Evolutionary conservation across 2,888 invertebrate species (phyloP).

Genomic region (Neria commutata): DNA sequence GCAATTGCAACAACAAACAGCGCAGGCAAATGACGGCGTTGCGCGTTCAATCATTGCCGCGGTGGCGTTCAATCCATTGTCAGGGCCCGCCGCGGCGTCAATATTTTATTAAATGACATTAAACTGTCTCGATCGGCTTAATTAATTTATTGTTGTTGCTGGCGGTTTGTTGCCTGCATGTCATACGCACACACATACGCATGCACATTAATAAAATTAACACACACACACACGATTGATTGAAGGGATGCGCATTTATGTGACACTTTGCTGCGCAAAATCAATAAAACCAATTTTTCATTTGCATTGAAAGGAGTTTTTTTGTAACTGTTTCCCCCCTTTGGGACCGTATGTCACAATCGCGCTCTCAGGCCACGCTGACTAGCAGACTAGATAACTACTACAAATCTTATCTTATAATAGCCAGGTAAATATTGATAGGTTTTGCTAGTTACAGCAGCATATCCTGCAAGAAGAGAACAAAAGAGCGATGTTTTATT

Average conservation of each 20-base stretch:
- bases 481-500: too few species aligned
- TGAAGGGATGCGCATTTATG: slow-evolving; percentile 25
- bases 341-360: too few species aligned
- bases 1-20: not conserved
- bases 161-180: slow-evolving; percentile 44
- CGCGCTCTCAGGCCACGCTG: too few species aligned
- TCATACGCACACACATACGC: slow-evolving; percentile 24
- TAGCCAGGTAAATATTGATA: too few species aligned
- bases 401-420: too few species aligned
- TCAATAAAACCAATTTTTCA: slow-evolving; percentile 50
- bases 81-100: slow-evolving; percentile 57
- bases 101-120: slow-evolving; percentile 61
- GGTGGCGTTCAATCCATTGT: too few species aligned
- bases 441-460: too few species aligned
- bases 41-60: slow-evolving; percentile 46
- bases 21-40: slow-evolving; percentile 16
- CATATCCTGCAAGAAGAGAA: too few species aligned
- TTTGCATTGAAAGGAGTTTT: too few species aligned
- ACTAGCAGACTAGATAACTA: too few species aligned
- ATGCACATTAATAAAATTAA: not conserved
- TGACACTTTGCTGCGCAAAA: slow-evolving; percentile 41
- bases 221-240: not conserved
- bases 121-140: slow-evolving; percentile 62
- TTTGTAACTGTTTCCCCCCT: too few species aligned
- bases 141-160: slow-evolving; percentile 62